A percentile compares a stretch with the other conserved stretches of the same genome.
Conservation (phyloP, 2,797 vertebrate species). For the Potorous gilbertii region DNA sequence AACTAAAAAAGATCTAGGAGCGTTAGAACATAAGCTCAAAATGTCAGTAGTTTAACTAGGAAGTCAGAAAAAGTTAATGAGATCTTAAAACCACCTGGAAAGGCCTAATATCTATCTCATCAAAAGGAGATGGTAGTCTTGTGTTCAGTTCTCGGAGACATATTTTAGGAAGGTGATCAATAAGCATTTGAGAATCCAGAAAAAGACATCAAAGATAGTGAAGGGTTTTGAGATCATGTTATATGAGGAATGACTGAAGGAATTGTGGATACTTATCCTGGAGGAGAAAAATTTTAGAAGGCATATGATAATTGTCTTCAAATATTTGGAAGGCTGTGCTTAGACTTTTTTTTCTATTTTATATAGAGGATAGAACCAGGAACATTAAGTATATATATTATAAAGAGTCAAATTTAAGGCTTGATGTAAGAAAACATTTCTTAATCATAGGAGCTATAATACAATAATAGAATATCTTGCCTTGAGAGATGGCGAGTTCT, state of each 20-base stretch:
- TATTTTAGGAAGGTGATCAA: neutral
- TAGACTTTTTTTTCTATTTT: neutral
- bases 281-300: neutral
- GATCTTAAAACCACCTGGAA: neutral
- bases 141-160: neutral
- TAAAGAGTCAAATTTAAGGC: neutral
- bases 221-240: neutral
- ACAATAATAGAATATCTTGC: neutral
- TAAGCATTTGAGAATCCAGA: neutral
- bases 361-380: neutral
- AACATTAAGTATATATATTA: neutral
- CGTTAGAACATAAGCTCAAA: neutral
- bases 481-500: neutral
- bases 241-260: neutral
- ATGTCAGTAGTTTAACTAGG: neutral
- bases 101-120: neutral
- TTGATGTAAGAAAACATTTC: neutral
- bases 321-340: neutral
- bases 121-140: neutral
- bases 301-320: neutral
- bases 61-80: neutral
- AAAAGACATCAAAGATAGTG: neutral
- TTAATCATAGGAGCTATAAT: neutral
- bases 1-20: neutral
- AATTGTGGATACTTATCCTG: neutral